Base-by-base conservation (phyloP, 2,888 invertebrate species). In the Melinaea menophilus region DNA sequence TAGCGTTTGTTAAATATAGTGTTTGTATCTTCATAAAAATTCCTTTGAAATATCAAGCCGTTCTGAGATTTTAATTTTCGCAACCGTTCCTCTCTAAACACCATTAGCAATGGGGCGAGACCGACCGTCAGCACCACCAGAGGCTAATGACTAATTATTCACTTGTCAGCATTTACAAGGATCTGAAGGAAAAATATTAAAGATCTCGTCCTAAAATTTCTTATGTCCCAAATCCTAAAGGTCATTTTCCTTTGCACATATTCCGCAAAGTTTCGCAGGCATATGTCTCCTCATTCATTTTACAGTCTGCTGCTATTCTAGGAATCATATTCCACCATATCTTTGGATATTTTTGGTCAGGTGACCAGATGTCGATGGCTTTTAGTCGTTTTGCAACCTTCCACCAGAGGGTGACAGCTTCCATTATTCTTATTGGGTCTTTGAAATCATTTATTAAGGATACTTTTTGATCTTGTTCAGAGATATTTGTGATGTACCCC, bases 241-340 rank as follows among this genome's bases (percentile, higher is more conserved):
- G 71, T 62, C 59, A 74, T 69, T 72, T 72, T 79, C 69, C 45
- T 64, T 13, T 63, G 64, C 35, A 34, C 37, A 56, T 59, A 64
- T 64, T 63, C 63, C 72, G 69, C 73, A 78, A 79, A 79, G 81
- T 88, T 89, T 86, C 83, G 85, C 82, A 82, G 82, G 86, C 89
- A 87, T 81, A 85, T 88, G 81, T 84, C 82, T 80, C 79, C 81
- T 76, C 80, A 75, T 87, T 85, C 88, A 87, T 89, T 90, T 89
- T 87, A 88, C 88, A 86, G 88, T 88, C 90, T 87, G 88, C 75
- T 86, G 89, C 90, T 89, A 89, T 90, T 90, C 90, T 88, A 89
- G 88, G 90, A 90, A 90, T 83, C 81, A 82, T 87, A 84, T 86
- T 84, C 82, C 78, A 76, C 79, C 82, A 84, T 86, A 83, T 85